Conservation (phyloP, 2,113 vertebrate genomes). For the Condylura cristata region DNA sequence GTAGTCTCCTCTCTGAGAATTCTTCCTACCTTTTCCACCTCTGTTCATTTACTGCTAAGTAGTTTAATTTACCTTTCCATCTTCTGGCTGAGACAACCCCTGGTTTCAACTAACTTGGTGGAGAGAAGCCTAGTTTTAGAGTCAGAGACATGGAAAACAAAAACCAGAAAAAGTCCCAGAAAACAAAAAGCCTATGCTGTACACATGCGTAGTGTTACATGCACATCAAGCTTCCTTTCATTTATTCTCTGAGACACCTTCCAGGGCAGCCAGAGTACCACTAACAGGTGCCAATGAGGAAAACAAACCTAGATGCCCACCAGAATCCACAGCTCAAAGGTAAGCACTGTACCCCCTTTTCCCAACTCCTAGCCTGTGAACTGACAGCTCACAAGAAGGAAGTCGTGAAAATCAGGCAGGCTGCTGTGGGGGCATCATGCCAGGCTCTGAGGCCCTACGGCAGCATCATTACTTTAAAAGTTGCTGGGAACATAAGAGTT, state of each 20-base stretch:
- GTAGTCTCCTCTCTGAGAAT: neutral
- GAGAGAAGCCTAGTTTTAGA: neutral
- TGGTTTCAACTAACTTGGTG: neutral
- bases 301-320: neutral
- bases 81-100: neutral
- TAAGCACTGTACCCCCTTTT: neutral
- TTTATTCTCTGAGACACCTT: neutral
- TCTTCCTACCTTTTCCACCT: neutral
- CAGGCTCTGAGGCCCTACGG: neutral
- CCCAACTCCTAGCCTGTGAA: neutral
- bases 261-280: neutral
- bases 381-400: neutral
- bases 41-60: neutral
- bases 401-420: neutral
- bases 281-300: neutral
- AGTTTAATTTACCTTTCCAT: neutral
- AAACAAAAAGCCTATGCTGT: neutral
- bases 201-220: neutral
- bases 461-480: neutral
- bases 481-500: neutral
- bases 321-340: neutral
- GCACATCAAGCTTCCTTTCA: neutral
- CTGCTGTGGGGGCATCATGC: fast-evolving
- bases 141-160: neutral
- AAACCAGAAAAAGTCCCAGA: neutral